These are phyloP conservation scores for Clarias fuscus DNA, from an alignment of 2,797 vertebrate species.

Conservation along the genomic window DNA sequence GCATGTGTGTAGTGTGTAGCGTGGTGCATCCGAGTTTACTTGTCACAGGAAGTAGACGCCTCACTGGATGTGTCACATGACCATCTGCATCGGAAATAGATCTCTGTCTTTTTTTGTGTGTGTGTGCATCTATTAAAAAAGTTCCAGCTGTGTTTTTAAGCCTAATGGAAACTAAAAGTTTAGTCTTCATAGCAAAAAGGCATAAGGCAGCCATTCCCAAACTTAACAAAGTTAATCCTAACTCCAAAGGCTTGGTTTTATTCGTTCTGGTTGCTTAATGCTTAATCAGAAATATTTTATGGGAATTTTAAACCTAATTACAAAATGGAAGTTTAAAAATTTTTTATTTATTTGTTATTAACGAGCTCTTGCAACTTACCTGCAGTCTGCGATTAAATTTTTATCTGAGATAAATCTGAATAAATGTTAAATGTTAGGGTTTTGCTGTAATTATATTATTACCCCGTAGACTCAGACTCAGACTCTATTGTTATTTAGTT, in stretches of 20 bases:
- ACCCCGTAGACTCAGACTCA: neutral
- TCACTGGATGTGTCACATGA: conserved; percentile 57
- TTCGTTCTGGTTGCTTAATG: too few relatives aligned
- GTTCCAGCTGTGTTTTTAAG: neutral
- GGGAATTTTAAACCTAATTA: too few relatives aligned
- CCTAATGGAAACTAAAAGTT: neutral
- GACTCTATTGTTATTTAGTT: neutral
- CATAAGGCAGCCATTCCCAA: neutral
- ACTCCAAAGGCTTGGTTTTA: too few relatives aligned
- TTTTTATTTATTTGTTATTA: too few relatives aligned
- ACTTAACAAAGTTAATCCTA: too few relatives aligned
- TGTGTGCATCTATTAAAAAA: neutral
- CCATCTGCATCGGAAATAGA: conserved; percentile 44
- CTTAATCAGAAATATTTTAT: too few relatives aligned
- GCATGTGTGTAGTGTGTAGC: conserved; percentile 15
- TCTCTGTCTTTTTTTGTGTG: conserved; percentile 47
- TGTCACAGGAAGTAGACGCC: conserved; percentile 30
- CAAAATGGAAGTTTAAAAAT: too few relatives aligned
- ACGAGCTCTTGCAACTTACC: too few relatives aligned
- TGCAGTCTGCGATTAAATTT: too few relatives aligned
- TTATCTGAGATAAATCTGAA: neutral
- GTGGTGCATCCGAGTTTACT: conserved; percentile 7
- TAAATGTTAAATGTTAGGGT: neutral
- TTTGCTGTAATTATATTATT: neutral
- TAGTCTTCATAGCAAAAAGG: neutral